Percentiles rank a stretch among this genome's conserved stretches.
Conservation (phyloP, 2,113 vertebrate genomes). For the Mustelus asterias region DNA sequence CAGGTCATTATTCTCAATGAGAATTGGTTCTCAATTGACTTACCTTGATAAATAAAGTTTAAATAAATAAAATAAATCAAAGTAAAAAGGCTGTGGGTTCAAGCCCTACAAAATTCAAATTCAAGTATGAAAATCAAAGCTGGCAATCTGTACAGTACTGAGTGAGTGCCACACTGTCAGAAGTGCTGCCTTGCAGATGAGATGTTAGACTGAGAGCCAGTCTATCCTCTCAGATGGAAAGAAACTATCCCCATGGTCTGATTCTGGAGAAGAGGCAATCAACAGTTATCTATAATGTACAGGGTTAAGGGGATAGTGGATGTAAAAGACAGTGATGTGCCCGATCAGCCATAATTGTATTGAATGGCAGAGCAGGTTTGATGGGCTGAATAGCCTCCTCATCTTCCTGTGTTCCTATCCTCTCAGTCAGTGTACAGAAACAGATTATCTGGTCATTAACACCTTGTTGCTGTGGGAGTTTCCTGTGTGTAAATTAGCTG, state of each 20-base stretch:
- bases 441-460: not conserved
- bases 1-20: too few relatives aligned
- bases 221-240: not conserved
- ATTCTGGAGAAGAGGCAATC: not conserved
- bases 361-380: too few relatives aligned
- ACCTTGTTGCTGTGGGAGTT: not conserved
- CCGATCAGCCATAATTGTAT: too few relatives aligned
- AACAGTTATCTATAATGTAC: too few relatives aligned
- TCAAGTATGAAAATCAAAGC: not conserved
- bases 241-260: not conserved
- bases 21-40: too few relatives aligned
- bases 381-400: too few relatives aligned
- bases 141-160: not conserved
- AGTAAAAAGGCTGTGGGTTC: not conserved
- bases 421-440: too few relatives aligned
- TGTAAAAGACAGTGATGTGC: too few relatives aligned
- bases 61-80: not conserved
- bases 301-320: too few relatives aligned
- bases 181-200: not conserved
- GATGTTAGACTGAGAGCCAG: not conserved
- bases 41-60: too few relatives aligned
- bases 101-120: not conserved
- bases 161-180: not conserved
- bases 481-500: not conserved
- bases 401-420: too few relatives aligned